Evolutionary conservation across 2,113 vertebrate genomes (phyloP), one percentile per base, ranked within the genome.

Genomic region (Rhabdomys dilectus): DNA sequence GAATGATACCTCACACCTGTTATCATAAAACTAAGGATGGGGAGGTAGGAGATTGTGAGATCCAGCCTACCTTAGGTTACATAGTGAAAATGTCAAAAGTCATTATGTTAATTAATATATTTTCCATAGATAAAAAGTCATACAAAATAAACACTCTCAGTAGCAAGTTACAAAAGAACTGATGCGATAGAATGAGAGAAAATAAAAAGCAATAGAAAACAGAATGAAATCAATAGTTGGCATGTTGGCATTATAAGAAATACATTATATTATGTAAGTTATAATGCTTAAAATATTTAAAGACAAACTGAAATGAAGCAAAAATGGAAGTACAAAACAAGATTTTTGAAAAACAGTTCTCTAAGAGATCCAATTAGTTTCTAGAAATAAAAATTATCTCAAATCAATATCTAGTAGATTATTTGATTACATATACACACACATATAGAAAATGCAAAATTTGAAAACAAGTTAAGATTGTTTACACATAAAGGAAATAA

Each of bases 351-450:
- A 92, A 88, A 48, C 3, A 45, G 3, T n/a, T 85, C 92, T 87
- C 22, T 60, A 60, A 68, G 66, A 21, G 4, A 73, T 21, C 2
- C 15, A 73, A 75, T n/a, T n/a, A 75, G 34, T 66, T 89, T 72
- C 17, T 94, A 80, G 78, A 91, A 95, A 86, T 76, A 81, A 93
- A 92, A 92, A 42, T 64, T 3, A 66, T 75, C 70, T 10, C 64
- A 58, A 60, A 51, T 82, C 45, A 87, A 80, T 80, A 86, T 81
- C 78, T 13, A 70, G 17, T 82, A 80, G 1, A n/a, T 75, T 68
- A 93, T 68, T 93, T 86, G 45, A 85, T 8, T 0, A 56, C 60
- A 45, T 29, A n/a, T 60, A 45, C 17, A 39, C 29, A 64, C 21
- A 42, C 22, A 72, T 34, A 22, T 29, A 29, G 60, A 91, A 26